These are phyloP conservation scores for Nerophis lumbriciformis DNA, from an alignment of 2,113 vertebrate species.

Conservation along the genomic window DNA sequence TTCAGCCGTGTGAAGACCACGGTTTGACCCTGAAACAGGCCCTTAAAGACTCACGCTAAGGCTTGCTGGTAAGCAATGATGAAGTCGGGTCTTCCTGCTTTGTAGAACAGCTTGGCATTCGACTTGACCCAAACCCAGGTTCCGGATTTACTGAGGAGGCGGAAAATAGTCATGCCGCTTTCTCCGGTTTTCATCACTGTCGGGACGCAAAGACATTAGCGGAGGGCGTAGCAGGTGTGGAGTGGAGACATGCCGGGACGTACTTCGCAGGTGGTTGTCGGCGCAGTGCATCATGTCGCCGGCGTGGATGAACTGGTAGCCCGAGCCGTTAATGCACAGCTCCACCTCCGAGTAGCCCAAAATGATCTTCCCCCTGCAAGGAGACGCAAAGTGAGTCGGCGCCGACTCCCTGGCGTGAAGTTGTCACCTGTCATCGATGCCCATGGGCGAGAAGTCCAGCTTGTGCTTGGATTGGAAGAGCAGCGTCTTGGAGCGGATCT, in stretches of 20 bases:
- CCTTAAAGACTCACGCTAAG: slow-evolving; percentile 69
- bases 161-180: slow-evolving; percentile 70
- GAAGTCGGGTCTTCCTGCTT: slow-evolving; percentile 71
- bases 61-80: slow-evolving; percentile 73
- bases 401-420: too few relatives aligned
- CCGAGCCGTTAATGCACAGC: slow-evolving; percentile 68
- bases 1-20: too few relatives aligned
- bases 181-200: slow-evolving; percentile 81
- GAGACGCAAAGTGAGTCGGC: not conserved
- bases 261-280: slow-evolving; percentile 73
- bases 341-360: slow-evolving; percentile 76
- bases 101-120: slow-evolving; percentile 74
- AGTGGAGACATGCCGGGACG: slow-evolving; percentile 15
- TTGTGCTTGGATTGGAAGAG: slow-evolving; percentile 77
- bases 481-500: slow-evolving; percentile 69
- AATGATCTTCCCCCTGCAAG: slow-evolving; percentile 62
- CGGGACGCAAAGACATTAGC: not conserved
- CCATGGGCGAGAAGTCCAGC: slow-evolving; percentile 73
- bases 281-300: slow-evolving; percentile 79
- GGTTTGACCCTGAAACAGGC: too few relatives aligned
- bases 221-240: not conserved
- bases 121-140: slow-evolving; percentile 81
- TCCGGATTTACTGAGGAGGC: slow-evolving; percentile 72
- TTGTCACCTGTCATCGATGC: slow-evolving; percentile 66
- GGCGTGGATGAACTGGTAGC: slow-evolving; percentile 77